Conservation (phyloP, 2,797 vertebrate species). For the Malurus leucopterus region DNA sequence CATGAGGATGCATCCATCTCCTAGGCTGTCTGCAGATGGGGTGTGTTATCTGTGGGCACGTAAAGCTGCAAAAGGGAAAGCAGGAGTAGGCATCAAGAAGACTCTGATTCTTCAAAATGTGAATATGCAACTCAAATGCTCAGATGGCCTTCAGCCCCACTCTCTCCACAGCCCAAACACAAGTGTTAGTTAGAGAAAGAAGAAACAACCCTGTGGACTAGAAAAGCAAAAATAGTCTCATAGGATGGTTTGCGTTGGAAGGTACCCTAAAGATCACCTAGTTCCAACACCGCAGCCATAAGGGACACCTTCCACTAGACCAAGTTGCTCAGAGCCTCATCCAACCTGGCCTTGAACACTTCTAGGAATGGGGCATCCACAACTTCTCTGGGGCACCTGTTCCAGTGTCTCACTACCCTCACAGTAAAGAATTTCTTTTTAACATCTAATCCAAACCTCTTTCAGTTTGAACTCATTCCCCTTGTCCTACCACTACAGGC, state of each 20-base stretch:
- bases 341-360: background rate
- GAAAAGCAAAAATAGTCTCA: background rate
- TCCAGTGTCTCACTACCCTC: background rate
- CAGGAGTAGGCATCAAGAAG: background rate
- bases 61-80: background rate
- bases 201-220: background rate
- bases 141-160: background rate
- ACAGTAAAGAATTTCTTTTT: background rate
- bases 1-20: background rate
- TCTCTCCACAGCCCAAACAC: background rate
- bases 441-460: background rate
- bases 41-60: background rate
- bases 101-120: background rate
- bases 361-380: background rate
- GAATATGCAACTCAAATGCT: background rate
- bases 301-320: background rate
- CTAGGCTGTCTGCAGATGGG: background rate
- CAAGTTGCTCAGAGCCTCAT: background rate
- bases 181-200: background rate
- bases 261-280: background rate
- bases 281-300: background rate
- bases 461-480: background rate
- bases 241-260: background rate
- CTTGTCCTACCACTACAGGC: background rate
- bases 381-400: background rate